phyloP scores from a whole-genome alignment of 2,113 vertebrate species.

The Marmota flaviventris region DNA sequence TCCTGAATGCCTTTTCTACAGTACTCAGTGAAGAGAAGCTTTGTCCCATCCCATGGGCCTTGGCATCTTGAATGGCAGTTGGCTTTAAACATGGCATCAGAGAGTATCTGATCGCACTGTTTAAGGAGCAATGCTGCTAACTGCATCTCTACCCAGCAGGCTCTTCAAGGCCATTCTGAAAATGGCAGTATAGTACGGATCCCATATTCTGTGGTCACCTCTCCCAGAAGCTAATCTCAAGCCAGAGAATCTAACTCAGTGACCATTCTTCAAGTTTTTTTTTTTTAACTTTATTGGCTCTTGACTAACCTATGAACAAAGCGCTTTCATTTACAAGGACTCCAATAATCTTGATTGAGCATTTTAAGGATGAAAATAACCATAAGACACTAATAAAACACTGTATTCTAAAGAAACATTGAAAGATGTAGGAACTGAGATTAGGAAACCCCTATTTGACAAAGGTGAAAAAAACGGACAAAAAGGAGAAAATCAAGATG shows the following conservation, averaged over 20 bases:
- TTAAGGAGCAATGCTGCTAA: neutral
- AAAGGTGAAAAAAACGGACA: neutral
- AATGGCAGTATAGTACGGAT: neutral
- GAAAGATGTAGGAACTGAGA: neutral
- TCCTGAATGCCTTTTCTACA: neutral
- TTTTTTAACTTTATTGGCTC: neutral
- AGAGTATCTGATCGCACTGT: neutral
- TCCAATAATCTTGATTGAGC: conserved; percentile 19
- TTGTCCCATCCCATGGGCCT: neutral
- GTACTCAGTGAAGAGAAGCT: neutral
- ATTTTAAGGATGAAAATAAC: neutral
- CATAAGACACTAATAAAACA: neutral
- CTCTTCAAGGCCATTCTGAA: neutral
- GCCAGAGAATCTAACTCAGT: neutral
- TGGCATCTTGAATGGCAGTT: neutral
- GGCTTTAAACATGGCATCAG: neutral
- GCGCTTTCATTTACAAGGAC: neutral
- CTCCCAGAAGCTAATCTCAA: neutral
- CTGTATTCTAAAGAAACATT: neutral
- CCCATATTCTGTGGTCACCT: neutral
- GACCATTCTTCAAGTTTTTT: no score
- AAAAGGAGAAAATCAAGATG: conserved; percentile 9
- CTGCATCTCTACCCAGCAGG: neutral
- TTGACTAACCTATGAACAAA: neutral
- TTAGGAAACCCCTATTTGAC: neutral